Conservation (phyloP, 2,797 vertebrate species). For the Otus scops region DNA sequence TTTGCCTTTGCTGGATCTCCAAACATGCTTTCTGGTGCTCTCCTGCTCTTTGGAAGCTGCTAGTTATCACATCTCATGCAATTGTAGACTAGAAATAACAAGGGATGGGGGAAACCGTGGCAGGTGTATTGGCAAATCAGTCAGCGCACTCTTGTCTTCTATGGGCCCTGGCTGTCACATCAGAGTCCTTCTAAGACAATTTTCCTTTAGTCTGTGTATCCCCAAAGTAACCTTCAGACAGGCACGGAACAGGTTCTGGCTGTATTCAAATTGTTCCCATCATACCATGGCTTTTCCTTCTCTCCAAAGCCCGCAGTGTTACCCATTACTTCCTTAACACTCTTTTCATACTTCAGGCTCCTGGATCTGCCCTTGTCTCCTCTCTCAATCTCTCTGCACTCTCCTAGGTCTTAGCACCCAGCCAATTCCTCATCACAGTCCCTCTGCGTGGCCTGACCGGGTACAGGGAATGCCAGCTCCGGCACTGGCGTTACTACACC, state of each 20-base stretch:
- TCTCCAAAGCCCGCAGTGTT: background rate
- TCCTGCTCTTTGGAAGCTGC: background rate
- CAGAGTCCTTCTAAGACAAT: background rate
- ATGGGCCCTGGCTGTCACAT: background rate
- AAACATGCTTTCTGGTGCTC: background rate
- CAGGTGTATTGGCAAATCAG: background rate
- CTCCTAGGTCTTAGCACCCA: conserved; percentile 76
- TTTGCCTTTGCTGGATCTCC: background rate
- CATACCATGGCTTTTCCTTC: background rate
- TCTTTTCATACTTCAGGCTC: background rate
- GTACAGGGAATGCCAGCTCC: conserved; percentile 74
- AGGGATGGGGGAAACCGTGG: background rate
- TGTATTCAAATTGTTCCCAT: background rate
- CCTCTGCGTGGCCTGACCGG: conserved; percentile 78
- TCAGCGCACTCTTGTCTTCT: background rate
- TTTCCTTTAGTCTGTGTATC: background rate
- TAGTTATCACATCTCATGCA: background rate
- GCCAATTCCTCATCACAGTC: conserved; percentile 79
- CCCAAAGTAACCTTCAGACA: background rate
- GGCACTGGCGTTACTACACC: conserved; percentile 80
- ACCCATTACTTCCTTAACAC: background rate
- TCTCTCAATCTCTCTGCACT: conserved; percentile 16
- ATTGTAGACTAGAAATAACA: background rate
- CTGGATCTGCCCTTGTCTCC: background rate
- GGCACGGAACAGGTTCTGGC: background rate